Conservation (phyloP, 2,888 invertebrate species). For the Orchesellides sinensis region DNA sequence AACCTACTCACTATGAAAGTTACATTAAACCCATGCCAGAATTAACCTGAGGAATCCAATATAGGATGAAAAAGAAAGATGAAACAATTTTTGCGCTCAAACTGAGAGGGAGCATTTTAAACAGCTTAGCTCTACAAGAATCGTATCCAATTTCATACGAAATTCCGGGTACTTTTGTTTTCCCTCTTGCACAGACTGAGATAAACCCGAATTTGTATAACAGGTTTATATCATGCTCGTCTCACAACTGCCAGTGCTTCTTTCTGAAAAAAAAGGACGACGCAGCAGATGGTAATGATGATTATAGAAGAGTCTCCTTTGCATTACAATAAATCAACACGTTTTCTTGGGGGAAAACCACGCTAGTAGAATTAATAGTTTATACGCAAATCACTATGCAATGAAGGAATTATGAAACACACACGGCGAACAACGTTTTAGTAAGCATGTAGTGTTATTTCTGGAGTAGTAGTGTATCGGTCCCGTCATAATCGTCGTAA, state of each 20-base stretch:
- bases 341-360: background rate
- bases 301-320: constrained; percentile 30
- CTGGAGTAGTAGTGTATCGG: background rate
- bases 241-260: too few relatives aligned
- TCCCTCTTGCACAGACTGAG: background rate
- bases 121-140: background rate
- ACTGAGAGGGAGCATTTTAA: background rate
- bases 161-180: background rate
- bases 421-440: background rate
- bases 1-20: background rate
- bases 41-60: constrained; percentile 20
- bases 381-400: constrained; percentile 38
- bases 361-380: constrained; percentile 29
- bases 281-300: constrained; percentile 44
- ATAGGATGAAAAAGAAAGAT: background rate
- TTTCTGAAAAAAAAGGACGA: too few relatives aligned
- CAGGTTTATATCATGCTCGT: constrained; percentile 1
- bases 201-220: background rate
- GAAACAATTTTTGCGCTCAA: constrained; percentile 10
- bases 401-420: background rate
- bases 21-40: constrained; percentile 9
- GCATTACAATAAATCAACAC: constrained; percentile 44
- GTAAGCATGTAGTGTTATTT: too few relatives aligned
- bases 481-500: constrained; percentile 4
- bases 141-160: background rate